Percentiles rank a stretch among this genome's conserved stretches.
Conservation (phyloP, 2,888 invertebrate species). For the Aleiodes alternator region DNA sequence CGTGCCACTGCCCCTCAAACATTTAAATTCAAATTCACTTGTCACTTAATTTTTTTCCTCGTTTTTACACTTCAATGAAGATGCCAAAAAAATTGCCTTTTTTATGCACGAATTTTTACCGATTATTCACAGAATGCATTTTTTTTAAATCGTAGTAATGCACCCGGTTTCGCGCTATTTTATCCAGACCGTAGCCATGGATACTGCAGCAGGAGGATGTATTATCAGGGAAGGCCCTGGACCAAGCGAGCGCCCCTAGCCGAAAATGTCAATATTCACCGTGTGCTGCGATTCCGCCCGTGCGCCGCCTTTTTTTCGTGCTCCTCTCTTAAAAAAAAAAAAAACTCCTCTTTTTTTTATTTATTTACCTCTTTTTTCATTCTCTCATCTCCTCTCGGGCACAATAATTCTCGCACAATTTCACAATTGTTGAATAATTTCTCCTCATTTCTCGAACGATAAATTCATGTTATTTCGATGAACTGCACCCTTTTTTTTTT, state of each 20-base stretch:
- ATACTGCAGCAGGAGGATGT: constrained; percentile 49
- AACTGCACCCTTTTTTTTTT: not conserved
- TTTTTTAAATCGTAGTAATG: constrained; percentile 43
- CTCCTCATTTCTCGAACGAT: not conserved
- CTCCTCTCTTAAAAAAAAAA: constrained; percentile 12
- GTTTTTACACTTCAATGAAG: too few relatives aligned
- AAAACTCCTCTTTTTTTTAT: constrained; percentile 35
- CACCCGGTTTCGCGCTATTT: constrained; percentile 46
- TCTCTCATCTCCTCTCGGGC: not conserved
- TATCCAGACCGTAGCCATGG: constrained; percentile 54
- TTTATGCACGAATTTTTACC: too few relatives aligned
- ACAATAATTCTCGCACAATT: constrained; percentile 5
- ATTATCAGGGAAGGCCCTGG: constrained; percentile 53
- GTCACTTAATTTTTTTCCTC: constrained; percentile 33
- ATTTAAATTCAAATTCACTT: constrained; percentile 6
- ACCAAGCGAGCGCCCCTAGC: constrained; percentile 69
- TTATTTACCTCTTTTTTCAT: not conserved
- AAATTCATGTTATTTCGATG: not conserved
- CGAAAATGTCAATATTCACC: constrained; percentile 74
- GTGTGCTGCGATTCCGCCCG: constrained; percentile 65
- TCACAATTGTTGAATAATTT: constrained; percentile 9
- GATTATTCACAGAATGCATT: constrained; percentile 29
- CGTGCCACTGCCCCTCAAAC: not conserved
- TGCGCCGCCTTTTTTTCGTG: constrained; percentile 53
- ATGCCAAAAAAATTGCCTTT: too few relatives aligned